A percentile compares a stretch with the other conserved stretches of the same genome.
Evolutionary conservation across 1,140 invertebrate species (phyloP).

Genomic region (Bombus balteatus): DNA sequence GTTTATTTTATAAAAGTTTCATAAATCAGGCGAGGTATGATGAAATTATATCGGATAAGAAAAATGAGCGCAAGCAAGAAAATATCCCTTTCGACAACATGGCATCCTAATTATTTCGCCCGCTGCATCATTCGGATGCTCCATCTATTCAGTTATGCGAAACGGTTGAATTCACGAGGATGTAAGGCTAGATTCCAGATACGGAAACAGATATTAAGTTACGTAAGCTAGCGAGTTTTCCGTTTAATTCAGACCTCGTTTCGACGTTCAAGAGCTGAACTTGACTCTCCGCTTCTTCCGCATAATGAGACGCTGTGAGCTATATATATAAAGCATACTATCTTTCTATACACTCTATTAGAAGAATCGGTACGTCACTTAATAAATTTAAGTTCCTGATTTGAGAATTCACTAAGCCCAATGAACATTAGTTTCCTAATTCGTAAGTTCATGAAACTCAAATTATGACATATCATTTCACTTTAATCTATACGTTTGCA

Average conservation of each 20-base stretch:
- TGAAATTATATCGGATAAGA: background rate
- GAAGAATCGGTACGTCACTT: background rate
- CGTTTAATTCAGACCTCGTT: constrained; percentile 40
- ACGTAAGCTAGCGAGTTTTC: constrained; percentile 19
- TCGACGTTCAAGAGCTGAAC: constrained; percentile 15
- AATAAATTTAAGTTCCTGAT: background rate
- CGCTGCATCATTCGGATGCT: constrained; percentile 33
- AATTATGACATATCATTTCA: too few relatives aligned
- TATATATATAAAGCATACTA: background rate
- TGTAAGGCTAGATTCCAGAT: constrained; percentile 30
- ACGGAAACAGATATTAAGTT: constrained; percentile 33
- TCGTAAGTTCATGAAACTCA: too few relatives aligned
- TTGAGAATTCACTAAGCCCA: background rate
- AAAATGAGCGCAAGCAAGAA: background rate
- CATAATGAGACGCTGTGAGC: background rate
- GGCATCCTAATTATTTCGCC: constrained; percentile 44
- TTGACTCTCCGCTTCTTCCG: constrained; percentile 16
- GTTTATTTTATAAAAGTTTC: background rate
- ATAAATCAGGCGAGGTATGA: background rate
- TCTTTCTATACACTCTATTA: background rate
- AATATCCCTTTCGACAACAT: background rate
- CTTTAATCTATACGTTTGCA: too few relatives aligned
- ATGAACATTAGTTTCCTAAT: background rate
- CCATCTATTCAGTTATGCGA: constrained; percentile 40
- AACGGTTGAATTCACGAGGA: constrained; percentile 13